Percentiles rank a stretch among this genome's conserved stretches.
These are phyloP conservation scores for Leptopilina drosophilae DNA, from an alignment of 2,888 invertebrate species.

Conservation along the genomic window DNA sequence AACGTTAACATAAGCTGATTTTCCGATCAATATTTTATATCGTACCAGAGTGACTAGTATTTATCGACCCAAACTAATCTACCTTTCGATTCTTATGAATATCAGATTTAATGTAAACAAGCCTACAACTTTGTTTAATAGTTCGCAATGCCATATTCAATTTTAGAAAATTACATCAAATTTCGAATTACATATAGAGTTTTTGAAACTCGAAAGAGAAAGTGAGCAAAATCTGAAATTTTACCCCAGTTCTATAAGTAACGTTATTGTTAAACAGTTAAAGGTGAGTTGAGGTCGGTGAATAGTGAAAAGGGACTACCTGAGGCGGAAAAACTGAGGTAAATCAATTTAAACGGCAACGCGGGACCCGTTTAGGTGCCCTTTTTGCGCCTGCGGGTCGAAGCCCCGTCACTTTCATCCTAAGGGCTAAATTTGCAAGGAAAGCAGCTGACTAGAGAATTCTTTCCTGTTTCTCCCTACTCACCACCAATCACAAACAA, in stretches of 20 bases:
- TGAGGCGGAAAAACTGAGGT: constrained; percentile 70
- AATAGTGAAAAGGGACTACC: constrained; percentile 61
- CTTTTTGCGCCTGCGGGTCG: constrained; percentile 45
- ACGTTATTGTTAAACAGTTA: constrained; percentile 36
- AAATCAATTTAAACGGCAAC: constrained; percentile 73
- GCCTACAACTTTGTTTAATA: background rate
- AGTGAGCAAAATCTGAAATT: background rate
- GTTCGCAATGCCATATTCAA: no score
- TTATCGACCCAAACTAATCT: constrained; percentile 21
- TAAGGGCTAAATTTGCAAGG: constrained; percentile 70
- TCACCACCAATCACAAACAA: constrained; percentile 48
- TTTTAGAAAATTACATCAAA: no score
- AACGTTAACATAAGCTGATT: constrained; percentile 19
- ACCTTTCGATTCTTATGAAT: constrained; percentile 30
- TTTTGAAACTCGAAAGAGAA: background rate
- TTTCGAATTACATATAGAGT: no score
- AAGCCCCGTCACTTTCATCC: constrained; percentile 49
- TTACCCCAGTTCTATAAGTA: constrained; percentile 20
- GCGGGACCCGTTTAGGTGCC: constrained; percentile 55
- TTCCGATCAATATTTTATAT: constrained; percentile 30
- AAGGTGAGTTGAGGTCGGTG: constrained; percentile 33
- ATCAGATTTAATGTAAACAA: constrained; percentile 17
- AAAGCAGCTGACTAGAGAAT: constrained; percentile 73
- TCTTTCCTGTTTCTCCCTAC: constrained; percentile 55
- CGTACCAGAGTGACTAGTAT: constrained; percentile 23